phyloP scores from a whole-genome alignment of 2,113 vertebrate genomes.

The Atherinomorus stipes region DNA sequence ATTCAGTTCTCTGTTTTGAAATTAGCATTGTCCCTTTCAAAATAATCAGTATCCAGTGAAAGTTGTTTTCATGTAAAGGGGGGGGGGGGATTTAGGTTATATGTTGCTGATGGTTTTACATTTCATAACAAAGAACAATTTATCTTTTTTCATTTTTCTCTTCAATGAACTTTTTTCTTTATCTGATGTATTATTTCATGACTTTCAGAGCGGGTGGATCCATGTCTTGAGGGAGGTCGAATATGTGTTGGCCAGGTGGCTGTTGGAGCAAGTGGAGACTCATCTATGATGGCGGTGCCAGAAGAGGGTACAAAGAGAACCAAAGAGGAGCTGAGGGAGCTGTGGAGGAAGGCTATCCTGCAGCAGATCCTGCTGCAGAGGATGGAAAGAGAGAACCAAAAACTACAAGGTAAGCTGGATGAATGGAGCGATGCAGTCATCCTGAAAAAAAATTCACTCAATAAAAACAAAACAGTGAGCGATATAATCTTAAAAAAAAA shows the following conservation, averaged over 20 bases:
- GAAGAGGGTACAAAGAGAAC: slow-evolving; percentile 87
- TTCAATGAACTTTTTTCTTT: too few species aligned
- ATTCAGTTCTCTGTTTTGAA: too few species aligned
- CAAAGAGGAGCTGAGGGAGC: slow-evolving; percentile 87
- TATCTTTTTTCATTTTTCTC: too few species aligned
- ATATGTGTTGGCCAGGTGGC: slow-evolving; percentile 69
- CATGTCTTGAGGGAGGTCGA: slow-evolving; percentile 82
- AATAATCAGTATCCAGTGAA: too few species aligned
- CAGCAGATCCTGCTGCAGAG: slow-evolving; percentile 96
- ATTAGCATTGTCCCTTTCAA: too few species aligned
- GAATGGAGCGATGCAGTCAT: background rate
- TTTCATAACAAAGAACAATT: too few species aligned
- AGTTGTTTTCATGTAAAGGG: too few species aligned
- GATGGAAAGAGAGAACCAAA: slow-evolving; percentile 98
- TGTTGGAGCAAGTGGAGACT: slow-evolving; percentile 80
- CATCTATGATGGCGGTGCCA: slow-evolving; percentile 81
- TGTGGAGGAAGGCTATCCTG: slow-evolving; percentile 96
- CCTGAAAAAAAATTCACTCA: too few species aligned
- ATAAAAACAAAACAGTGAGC: too few species aligned
- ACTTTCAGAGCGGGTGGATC: slow-evolving; percentile 86
- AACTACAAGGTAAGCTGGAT: slow-evolving; percentile 89
- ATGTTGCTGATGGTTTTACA: too few species aligned
- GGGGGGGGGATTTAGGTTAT: too few species aligned
- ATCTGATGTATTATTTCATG: slow-evolving; percentile 4
- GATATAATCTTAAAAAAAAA: too few species aligned